Percentiles rank a stretch among this genome's conserved stretches.
Evolutionary conservation across 2,888 invertebrate genomes (phyloP).

Genomic region (Aromia moschata): DNA sequence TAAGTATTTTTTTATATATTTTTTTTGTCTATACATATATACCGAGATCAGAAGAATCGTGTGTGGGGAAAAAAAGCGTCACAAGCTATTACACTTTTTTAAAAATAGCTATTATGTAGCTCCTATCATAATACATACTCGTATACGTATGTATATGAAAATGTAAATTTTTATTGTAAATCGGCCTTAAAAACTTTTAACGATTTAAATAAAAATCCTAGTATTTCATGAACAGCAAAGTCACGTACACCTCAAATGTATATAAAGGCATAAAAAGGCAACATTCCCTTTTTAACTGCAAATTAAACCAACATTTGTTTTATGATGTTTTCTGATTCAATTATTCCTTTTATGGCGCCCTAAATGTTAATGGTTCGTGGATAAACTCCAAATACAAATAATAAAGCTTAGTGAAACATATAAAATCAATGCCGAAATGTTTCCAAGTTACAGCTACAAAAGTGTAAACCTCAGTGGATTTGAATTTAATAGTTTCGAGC

Average conservation of each 20-base stretch:
- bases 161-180: too few species aligned
- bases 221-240: constrained; percentile 29
- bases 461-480: constrained; percentile 18
- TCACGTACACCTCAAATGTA: constrained; percentile 48
- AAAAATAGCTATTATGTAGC: too few species aligned
- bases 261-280: constrained; percentile 45
- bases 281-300: constrained; percentile 55
- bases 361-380: constrained; percentile 11
- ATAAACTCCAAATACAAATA: constrained; percentile 19
- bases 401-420: constrained; percentile 15
- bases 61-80: too few species aligned
- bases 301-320: constrained; percentile 55
- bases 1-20: too few species aligned
- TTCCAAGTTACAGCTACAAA: constrained; percentile 6
- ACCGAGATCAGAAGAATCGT: too few species aligned
- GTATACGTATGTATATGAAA: too few species aligned
- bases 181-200: background rate
- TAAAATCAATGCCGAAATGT: constrained; percentile 9
- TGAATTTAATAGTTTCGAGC: constrained; percentile 16
- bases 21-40: too few species aligned
- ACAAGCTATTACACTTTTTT: too few species aligned
- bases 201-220: constrained; percentile 37
- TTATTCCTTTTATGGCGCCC: constrained; percentile 51
- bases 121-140: too few species aligned
- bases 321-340: constrained; percentile 54